Percentiles rank a stretch among this genome's conserved stretches.
Evolutionary conservation across 2,113 vertebrate genomes (phyloP).

Genomic region (Trogon melanurus): DNA sequence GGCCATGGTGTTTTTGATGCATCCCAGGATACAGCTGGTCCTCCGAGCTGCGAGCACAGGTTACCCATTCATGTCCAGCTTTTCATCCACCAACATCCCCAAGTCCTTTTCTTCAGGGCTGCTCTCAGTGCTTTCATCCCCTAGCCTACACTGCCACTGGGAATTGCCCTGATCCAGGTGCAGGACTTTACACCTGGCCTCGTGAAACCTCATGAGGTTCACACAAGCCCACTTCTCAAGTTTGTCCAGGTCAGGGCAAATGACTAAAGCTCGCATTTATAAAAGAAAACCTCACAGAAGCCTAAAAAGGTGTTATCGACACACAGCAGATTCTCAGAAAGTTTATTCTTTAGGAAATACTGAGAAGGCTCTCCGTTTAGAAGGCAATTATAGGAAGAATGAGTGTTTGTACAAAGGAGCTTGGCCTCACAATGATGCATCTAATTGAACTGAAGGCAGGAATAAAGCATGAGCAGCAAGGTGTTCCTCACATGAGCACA

Average conservation of each 20-base stretch:
- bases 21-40: no score
- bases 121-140: no score
- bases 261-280: not conserved
- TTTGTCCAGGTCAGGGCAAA: not conserved
- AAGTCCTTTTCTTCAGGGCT: no score
- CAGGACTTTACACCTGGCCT: no score
- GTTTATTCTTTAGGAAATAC: not conserved
- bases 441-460: not conserved
- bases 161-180: no score
- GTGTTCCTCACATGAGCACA: not conserved
- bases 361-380: not conserved
- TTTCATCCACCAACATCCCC: no score
- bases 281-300: not conserved
- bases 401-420: not conserved
- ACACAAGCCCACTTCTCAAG: no score
- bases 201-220: no score
- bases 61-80: no score
- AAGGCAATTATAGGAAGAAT: not conserved
- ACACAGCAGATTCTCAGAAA: not conserved
- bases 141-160: no score
- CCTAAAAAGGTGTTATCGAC: not conserved
- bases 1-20: no score
- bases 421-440: not conserved
- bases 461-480: not conserved
- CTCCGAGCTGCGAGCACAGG: no score